Conservation (phyloP, 23 tunicate species). For the Clavelina lepadiformis region DNA sequence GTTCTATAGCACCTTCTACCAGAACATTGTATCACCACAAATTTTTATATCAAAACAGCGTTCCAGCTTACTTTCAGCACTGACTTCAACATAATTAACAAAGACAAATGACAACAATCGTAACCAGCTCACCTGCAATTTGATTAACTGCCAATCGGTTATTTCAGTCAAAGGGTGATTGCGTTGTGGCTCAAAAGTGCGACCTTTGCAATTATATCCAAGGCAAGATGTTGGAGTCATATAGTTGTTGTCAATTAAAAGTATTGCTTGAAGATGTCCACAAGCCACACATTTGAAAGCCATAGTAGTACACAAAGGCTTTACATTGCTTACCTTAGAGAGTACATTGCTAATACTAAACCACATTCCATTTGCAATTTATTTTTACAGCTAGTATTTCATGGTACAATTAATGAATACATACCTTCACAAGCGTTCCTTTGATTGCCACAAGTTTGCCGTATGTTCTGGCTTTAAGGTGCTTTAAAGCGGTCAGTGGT, state of each 20-base stretch:
- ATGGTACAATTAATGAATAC: background rate
- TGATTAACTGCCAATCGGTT: slow-evolving; percentile 74
- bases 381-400: no score
- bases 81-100: no score
- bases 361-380: background rate
- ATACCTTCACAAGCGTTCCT: slow-evolving; percentile 87
- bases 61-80: no score
- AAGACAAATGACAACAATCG: background rate
- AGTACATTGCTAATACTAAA: background rate
- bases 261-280: slow-evolving; percentile 58
- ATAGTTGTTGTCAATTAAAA: slow-evolving; percentile 71
- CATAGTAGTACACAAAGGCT: slow-evolving; percentile 84
- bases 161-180: slow-evolving; percentile 86
- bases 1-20: no score
- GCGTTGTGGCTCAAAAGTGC: slow-evolving; percentile 51
- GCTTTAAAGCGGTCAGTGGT: slow-evolving; percentile 62
- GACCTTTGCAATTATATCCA: slow-evolving; percentile 39
- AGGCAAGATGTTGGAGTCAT: slow-evolving; percentile 56
- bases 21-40: no score
- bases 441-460: slow-evolving; percentile 82
- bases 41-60: no score
- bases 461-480: slow-evolving; percentile 75
- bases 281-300: slow-evolving; percentile 75
- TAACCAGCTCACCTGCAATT: slow-evolving; percentile 59
- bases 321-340: slow-evolving; percentile 82